Evolutionary conservation across 2,888 invertebrate species (phyloP).

Genomic region (Polia nebulosa): DNA sequence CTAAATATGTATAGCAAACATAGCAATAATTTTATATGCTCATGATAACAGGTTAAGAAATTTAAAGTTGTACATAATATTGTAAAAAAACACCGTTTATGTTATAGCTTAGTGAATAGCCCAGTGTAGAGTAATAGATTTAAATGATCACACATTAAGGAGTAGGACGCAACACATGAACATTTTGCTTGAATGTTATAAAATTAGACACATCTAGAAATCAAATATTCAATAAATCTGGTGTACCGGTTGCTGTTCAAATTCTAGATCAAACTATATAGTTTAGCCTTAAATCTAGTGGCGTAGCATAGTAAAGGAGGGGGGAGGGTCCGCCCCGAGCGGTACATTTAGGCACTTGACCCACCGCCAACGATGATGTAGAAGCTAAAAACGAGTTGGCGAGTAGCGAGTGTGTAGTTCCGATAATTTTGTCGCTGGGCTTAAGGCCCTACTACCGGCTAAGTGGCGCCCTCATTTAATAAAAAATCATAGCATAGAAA

Average conservation of each 20-base stretch:
- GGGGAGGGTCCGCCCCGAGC: too few species aligned
- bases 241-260: not conserved
- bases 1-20: constrained; percentile 45
- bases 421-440: too few species aligned
- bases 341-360: too few species aligned
- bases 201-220: not conserved
- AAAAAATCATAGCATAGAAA: too few species aligned
- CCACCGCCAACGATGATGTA: too few species aligned
- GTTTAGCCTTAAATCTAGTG: too few species aligned
- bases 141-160: constrained; percentile 5
- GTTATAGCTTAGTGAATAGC: constrained; percentile 34
- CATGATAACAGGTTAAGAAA: constrained; percentile 21
- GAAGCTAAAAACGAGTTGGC: too few species aligned
- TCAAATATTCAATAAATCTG: not conserved
- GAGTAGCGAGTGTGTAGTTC: too few species aligned
- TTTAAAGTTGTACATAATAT: constrained; percentile 47
- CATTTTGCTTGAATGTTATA: constrained; percentile 11
- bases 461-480: too few species aligned
- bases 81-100: constrained; percentile 33
- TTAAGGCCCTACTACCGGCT: too few species aligned
- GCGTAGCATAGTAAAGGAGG: too few species aligned
- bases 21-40: constrained; percentile 36
- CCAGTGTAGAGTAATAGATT: constrained; percentile 35
- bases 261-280: not conserved
- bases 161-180: not conserved